phyloP scores from a whole-genome alignment of 2,888 invertebrate genomes.

The Luperina testacea region DNA sequence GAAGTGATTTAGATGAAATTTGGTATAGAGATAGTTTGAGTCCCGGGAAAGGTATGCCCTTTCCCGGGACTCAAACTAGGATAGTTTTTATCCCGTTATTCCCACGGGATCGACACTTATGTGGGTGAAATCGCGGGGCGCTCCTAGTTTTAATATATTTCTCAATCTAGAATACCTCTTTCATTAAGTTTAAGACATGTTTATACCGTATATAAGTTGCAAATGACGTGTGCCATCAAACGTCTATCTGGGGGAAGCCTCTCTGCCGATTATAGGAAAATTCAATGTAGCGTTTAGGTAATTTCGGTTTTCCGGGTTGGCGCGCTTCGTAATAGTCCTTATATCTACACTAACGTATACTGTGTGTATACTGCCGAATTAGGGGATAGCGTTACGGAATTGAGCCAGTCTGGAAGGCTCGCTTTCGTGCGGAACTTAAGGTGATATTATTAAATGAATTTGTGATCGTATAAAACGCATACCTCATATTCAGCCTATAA shows the following conservation, averaged over 20 bases:
- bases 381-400: conserved; percentile 17
- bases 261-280: conserved; percentile 82
- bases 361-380: conserved; percentile 38
- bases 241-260: conserved; percentile 40
- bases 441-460: conserved; percentile 2
- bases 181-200: conserved; percentile 37
- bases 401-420: conserved; percentile 15
- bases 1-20: too few species aligned
- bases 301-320: conserved; percentile 88
- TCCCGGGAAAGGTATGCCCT: too few species aligned
- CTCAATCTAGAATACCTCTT: conserved; percentile 6
- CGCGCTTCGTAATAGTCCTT: conserved; percentile 82
- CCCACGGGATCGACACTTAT: too few species aligned
- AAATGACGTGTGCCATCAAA: conserved; percentile 52
- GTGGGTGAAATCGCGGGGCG: too few species aligned
- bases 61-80: too few species aligned
- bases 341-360: conserved; percentile 54
- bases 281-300: conserved; percentile 87
- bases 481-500: background rate
- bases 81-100: too few species aligned
- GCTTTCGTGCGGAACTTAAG: conserved; percentile 7
- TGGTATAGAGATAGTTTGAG: too few species aligned
- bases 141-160: conserved; percentile 14
- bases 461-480: background rate
- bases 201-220: conserved; percentile 41